Conservation (phyloP, 1,140 invertebrate species). For the Plectus sambesii region DNA sequence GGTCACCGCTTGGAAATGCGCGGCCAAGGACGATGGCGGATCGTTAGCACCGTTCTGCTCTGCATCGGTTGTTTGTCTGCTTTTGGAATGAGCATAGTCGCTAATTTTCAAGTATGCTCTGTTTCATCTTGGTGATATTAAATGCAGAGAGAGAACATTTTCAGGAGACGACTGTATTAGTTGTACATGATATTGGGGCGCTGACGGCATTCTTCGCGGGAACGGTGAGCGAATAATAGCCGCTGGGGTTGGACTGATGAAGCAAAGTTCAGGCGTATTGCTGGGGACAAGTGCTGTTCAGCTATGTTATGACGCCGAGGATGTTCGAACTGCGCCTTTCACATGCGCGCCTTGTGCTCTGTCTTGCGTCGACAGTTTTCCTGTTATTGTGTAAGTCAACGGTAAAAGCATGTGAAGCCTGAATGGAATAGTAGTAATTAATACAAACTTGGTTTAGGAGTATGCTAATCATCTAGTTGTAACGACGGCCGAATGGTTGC, state of each 20-base stretch:
- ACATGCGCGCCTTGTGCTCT: constrained; percentile 9
- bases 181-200: constrained; percentile 11
- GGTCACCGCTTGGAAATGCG: constrained; percentile 11
- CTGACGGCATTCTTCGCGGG: constrained; percentile 13
- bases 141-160: too few relatives aligned
- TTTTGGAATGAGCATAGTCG: constrained; percentile 20
- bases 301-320: constrained; percentile 11
- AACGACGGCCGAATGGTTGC: constrained; percentile 7
- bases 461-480: constrained; percentile 4
- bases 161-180: constrained; percentile 11
- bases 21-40: background rate
- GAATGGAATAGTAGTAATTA: background rate
- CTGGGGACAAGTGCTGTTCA: constrained; percentile 20
- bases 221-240: too few relatives aligned
- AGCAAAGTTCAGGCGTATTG: too few relatives aligned
- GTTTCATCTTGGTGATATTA: too few relatives aligned
- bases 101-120: constrained; percentile 11
- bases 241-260: too few relatives aligned
- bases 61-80: constrained; percentile 9
- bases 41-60: constrained; percentile 7
- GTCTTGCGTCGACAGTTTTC: constrained; percentile 7
- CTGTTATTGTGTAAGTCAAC: constrained; percentile 18
- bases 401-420: background rate
- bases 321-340: constrained; percentile 16
- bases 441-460: constrained; percentile 1